Percentiles rank a stretch among this genome's conserved stretches.
Conservation (phyloP, 2,113 vertebrate genomes). For the Gnathonemus longibarbis region DNA sequence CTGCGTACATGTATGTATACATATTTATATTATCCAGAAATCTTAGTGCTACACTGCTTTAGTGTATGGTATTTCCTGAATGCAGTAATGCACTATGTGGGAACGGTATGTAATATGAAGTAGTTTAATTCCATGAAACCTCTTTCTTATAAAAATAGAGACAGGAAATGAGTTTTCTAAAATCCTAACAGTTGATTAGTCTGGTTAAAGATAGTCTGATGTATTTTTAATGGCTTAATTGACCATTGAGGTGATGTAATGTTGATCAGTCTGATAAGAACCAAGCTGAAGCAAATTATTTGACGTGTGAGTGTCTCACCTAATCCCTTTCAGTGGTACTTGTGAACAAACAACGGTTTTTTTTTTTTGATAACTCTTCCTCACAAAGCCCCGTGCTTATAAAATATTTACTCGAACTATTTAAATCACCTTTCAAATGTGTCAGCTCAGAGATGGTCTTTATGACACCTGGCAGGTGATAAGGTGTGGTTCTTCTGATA, state of each 20-base stretch:
- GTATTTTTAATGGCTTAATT: constrained; percentile 25
- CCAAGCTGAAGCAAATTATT: constrained; percentile 16
- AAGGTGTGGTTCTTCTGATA: background rate
- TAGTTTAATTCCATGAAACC: background rate
- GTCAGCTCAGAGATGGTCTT: background rate
- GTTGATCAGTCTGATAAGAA: constrained; percentile 12
- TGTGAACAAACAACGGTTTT: background rate
- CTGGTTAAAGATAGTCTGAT: constrained; percentile 12
- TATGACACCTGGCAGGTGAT: background rate
- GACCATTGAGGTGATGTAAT: constrained; percentile 23
- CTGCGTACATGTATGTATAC: background rate
- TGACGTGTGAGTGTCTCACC: constrained; percentile 9
- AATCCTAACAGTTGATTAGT: constrained; percentile 9
- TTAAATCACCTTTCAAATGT: background rate
- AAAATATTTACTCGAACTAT: constrained; percentile 18
- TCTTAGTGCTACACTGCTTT: background rate
- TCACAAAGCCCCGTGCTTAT: background rate
- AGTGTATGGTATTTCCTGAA: background rate
- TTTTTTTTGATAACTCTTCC: constrained; percentile 17
- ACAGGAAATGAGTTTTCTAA: background rate
- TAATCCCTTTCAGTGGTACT: constrained; percentile 14
- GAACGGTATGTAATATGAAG: too few relatives aligned
- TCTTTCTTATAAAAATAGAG: background rate
- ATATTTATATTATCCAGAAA: background rate
- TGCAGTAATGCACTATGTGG: background rate